A percentile compares a stretch with the other conserved stretches of the same genome.
phyloP scores from a whole-genome alignment of 2,113 vertebrate genomes.

The Anolis carolinensis region DNA sequence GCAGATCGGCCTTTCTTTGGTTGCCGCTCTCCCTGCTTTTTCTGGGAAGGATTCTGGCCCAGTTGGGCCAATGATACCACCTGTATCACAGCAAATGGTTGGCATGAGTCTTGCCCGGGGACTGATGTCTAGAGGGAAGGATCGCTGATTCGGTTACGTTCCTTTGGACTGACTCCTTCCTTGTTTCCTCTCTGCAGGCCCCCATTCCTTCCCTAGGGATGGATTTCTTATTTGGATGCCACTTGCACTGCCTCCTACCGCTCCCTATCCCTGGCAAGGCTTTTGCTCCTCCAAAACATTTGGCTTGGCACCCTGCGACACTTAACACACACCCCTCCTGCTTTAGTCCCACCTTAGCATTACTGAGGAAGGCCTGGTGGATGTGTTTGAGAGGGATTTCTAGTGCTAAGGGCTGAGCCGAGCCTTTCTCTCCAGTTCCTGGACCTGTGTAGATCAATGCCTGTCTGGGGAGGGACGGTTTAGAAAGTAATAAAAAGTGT shows the following conservation, averaged over 20 bases:
- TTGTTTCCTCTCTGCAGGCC: too few relatives aligned
- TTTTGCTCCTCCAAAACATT: background rate
- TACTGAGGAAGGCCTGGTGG: background rate
- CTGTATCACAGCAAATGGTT: too few relatives aligned
- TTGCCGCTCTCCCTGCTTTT: background rate
- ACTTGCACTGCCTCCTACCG: background rate
- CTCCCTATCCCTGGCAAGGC: background rate
- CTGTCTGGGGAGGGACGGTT: background rate
- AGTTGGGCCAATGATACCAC: too few relatives aligned
- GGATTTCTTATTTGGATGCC: background rate
- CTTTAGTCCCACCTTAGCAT: background rate
- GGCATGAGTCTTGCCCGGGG: too few relatives aligned
- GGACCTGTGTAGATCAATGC: background rate
- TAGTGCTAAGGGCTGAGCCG: too few relatives aligned
- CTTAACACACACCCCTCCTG: background rate
- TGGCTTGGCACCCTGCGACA: too few relatives aligned
- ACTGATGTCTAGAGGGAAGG: too few relatives aligned
- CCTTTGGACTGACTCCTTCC: too few relatives aligned
- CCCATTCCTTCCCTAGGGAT: background rate
- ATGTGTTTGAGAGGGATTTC: too few relatives aligned
- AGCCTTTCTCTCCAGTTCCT: background rate
- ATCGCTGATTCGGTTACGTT: too few relatives aligned
- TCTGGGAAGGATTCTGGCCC: too few relatives aligned
- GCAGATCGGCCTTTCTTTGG: background rate
- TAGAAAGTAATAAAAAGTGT: slow-evolving; percentile 8